phyloP scores from a whole-genome alignment of 37 sponge, comb jelly and placozoan genomes.

The Ephydatia muelleri region DNA sequence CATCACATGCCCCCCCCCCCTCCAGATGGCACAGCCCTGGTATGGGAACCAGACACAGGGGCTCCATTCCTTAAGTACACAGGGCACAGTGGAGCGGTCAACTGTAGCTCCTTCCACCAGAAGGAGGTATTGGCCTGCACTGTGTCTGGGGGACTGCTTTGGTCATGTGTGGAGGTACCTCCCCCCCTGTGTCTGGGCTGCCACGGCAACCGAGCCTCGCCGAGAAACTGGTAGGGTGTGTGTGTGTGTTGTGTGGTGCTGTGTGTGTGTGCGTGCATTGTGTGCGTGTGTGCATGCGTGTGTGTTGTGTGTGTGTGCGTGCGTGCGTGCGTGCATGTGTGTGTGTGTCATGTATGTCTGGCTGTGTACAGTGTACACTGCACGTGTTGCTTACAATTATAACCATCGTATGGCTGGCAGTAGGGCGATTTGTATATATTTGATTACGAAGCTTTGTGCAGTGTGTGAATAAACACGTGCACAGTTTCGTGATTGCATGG shows the following conservation, averaged over 20 bases:
- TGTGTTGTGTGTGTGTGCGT: background rate
- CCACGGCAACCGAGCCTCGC: background rate
- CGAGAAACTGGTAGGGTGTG: no score
- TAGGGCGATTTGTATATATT: no score
- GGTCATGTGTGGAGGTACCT: slow-evolving; percentile 79
- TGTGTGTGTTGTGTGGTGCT: no score
- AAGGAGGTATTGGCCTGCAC: slow-evolving; percentile 56
- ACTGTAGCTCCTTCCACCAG: slow-evolving; percentile 75
- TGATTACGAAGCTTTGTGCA: background rate
- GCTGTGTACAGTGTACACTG: no score
- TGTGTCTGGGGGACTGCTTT: slow-evolving; percentile 76
- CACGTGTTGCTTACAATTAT: no score
- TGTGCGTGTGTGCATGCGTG: no score
- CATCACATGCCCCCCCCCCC: background rate
- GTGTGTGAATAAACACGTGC: background rate
- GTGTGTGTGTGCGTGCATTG: no score
- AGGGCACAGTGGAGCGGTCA: slow-evolving; percentile 86
- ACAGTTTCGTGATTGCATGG: no score
- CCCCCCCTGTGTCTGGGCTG: background rate
- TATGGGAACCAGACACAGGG: slow-evolving; percentile 73
- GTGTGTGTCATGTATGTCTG: background rate
- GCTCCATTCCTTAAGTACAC: slow-evolving; percentile 59
- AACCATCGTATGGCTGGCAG: no score
- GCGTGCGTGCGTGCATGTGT: background rate
- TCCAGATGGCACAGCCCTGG: slow-evolving; percentile 71